Conservation (phyloP, 1,140 invertebrate genomes). For the Catajapyx aquilonaris region DNA sequence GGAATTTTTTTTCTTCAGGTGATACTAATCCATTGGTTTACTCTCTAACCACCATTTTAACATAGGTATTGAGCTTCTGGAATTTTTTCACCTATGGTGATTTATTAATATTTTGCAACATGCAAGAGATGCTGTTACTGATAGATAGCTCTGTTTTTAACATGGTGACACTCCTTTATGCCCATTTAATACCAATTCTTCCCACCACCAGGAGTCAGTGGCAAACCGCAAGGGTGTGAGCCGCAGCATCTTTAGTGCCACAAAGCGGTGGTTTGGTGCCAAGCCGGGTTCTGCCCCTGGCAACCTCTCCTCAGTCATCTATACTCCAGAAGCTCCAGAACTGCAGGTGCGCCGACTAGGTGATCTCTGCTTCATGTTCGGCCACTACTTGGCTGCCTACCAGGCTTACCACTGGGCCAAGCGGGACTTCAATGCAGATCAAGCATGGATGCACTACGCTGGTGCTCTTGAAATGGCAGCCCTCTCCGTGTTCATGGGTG, state of each 20-base stretch:
- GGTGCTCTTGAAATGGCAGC: conserved; percentile 91
- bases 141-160: no score
- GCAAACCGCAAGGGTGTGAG: conserved; percentile 78
- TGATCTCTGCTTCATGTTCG: conserved; percentile 91
- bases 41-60: no score
- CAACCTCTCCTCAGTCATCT: conserved; percentile 29
- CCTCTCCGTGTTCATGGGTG: conserved; percentile 73
- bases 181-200: no score
- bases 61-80: no score
- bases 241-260: conserved; percentile 75
- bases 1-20: no score
- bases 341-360: conserved; percentile 77
- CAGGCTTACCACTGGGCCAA: conserved; percentile 88
- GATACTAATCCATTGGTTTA: no score
- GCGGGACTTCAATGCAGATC: conserved; percentile 85
- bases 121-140: no score
- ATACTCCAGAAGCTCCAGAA: conserved; percentile 73
- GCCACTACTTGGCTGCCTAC: conserved; percentile 79
- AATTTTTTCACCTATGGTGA: no score
- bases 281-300: conserved; percentile 36
- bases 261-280: conserved; percentile 83
- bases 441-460: conserved; percentile 91
- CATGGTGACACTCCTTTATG: no score
- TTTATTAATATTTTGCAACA: no score
- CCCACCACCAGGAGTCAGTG: no score